Conservation (phyloP, 1,140 invertebrate genomes). For the Neelides sp. region DNA sequence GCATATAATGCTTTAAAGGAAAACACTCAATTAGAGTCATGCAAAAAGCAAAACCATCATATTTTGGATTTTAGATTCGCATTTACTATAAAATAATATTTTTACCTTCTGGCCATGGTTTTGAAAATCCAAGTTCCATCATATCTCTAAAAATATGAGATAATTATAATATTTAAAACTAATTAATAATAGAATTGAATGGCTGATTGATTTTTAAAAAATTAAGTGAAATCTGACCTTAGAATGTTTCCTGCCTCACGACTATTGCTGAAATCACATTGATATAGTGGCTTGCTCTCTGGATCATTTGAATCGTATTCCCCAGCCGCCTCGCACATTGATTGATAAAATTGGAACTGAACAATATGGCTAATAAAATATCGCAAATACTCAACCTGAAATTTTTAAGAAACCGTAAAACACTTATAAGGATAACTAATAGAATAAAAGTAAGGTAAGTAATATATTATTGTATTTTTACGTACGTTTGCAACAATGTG, state of each 20-base stretch:
- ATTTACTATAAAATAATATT: no score
- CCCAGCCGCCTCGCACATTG: conserved; percentile 34
- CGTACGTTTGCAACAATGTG: conserved; percentile 5
- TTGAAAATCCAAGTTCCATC: conserved; percentile 38
- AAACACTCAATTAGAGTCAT: no score
- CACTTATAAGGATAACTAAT: not conserved
- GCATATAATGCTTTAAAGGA: conserved; percentile 36
- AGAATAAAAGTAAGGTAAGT: not conserved
- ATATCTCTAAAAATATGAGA: conserved; percentile 34
- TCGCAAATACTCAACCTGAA: conserved; percentile 32
- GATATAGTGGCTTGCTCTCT: conserved; percentile 34
- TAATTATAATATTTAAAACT: not conserved
- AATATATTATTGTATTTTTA: not conserved
- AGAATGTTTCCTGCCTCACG: conserved; percentile 35
- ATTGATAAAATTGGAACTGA: conserved; percentile 37
- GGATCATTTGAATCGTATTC: conserved; percentile 36
- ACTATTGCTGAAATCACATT: conserved; percentile 38
- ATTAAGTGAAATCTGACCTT: no score
- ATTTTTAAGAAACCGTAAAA: conserved; percentile 1
- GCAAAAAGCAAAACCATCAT: no score
- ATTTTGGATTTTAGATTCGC: no score
- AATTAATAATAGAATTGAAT: not conserved
- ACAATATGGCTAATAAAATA: conserved; percentile 43
- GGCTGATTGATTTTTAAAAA: no score
- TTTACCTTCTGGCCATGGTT: conserved; percentile 39